A percentile compares a stretch with the other conserved stretches of the same genome.
Evolutionary conservation across 1,140 invertebrate species (phyloP).

Genomic region (Meteorus sp.): DNA sequence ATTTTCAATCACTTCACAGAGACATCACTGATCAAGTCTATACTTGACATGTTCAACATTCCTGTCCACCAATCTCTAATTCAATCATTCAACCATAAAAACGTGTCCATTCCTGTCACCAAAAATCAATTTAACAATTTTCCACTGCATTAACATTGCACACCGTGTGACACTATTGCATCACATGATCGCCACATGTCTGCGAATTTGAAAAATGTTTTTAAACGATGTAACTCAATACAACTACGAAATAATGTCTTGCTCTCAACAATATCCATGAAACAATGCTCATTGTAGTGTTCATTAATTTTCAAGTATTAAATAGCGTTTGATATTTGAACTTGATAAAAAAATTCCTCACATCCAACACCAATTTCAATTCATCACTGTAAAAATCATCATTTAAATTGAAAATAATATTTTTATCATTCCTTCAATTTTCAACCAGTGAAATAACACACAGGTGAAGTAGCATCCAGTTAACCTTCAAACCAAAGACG

Average conservation of each 20-base stretch:
- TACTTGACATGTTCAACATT: too few species aligned
- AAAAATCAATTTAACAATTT: constrained; percentile 2
- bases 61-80: too few species aligned
- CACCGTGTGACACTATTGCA: neutral
- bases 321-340: constrained; percentile 5
- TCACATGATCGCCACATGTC: constrained; percentile 10
- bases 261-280: neutral
- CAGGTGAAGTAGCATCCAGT: constrained; percentile 18
- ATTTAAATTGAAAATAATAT: too few species aligned
- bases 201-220: constrained; percentile 15
- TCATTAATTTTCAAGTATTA: constrained; percentile 12
- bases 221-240: constrained; percentile 13
- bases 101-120: too few species aligned
- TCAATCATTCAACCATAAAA: too few species aligned
- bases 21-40: too few species aligned
- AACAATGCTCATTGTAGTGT: constrained; percentile 13
- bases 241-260: neutral
- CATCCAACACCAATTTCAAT: too few species aligned
- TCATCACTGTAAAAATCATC: too few species aligned
- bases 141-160: constrained; percentile 10
- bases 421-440: constrained; percentile 6
- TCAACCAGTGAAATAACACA: constrained; percentile 11
- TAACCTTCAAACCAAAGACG: constrained; percentile 17
- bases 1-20: too few species aligned
- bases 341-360: neutral